Conservation (phyloP, 1,140 invertebrate genomes). For the Cepaea nemoralis region DNA sequence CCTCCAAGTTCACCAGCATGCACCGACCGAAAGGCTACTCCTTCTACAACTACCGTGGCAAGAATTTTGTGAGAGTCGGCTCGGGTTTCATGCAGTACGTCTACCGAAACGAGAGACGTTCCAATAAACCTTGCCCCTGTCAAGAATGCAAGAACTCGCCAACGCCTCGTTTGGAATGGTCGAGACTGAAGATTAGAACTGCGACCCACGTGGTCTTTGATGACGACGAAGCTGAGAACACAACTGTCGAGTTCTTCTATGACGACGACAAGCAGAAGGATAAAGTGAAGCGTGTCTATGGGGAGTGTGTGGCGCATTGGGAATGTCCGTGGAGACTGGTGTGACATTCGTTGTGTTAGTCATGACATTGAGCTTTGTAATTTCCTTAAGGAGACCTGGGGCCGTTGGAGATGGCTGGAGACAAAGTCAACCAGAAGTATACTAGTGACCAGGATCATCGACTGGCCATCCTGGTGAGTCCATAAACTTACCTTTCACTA, state of each 20-base stretch:
- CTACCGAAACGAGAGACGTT: constrained; percentile 17
- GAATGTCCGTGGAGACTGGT: constrained; percentile 30
- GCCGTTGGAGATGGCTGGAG: constrained; percentile 35
- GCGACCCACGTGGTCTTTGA: constrained; percentile 37
- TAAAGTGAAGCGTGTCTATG: neutral
- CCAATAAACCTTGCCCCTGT: constrained; percentile 23
- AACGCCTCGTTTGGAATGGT: constrained; percentile 15
- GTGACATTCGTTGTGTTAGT: constrained; percentile 33
- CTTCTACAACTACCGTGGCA: constrained; percentile 13
- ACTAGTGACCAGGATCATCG: neutral
- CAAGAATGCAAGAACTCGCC: constrained; percentile 23
- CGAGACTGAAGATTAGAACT: constrained; percentile 28
- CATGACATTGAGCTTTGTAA: constrained; percentile 28
- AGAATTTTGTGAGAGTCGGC: neutral
- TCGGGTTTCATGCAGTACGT: constrained; percentile 39
- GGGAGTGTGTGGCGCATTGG: constrained; percentile 18
- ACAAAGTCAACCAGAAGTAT: constrained; percentile 33
- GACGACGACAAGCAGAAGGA: constrained; percentile 4
- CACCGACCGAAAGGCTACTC: constrained; percentile 2
- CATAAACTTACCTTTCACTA: no score
- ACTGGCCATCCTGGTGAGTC: constrained; percentile 25
- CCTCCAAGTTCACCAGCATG: neutral
- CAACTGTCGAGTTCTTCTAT: constrained; percentile 25
- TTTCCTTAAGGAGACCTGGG: constrained; percentile 28
- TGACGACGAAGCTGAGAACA: constrained; percentile 20